Percentiles rank a stretch among this genome's conserved stretches.
Conservation (phyloP, 2,888 invertebrate species). For the Idaea dimidiata region DNA sequence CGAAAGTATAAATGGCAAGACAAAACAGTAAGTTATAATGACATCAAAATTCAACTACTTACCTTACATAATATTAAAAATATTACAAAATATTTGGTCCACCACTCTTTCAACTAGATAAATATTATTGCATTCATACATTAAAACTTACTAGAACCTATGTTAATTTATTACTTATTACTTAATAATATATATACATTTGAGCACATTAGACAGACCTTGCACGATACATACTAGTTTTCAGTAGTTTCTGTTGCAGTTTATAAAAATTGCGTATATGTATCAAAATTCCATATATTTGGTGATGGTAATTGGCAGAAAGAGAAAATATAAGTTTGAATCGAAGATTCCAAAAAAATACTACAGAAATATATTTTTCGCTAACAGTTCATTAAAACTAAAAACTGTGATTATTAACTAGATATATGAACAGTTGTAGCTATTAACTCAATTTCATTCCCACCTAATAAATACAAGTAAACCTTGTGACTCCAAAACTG, state of each 20-base stretch:
- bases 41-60: not conserved
- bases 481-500: too few species aligned
- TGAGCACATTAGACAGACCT: constrained; percentile 48
- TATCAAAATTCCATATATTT: too few species aligned
- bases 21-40: not conserved
- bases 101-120: constrained; percentile 6
- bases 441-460: too few species aligned
- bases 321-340: too few species aligned
- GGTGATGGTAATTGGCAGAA: too few species aligned
- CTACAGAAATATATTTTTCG: too few species aligned
- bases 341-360: too few species aligned
- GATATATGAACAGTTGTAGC: too few species aligned
- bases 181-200: constrained; percentile 54
- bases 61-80: not conserved
- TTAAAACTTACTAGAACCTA: constrained; percentile 6
- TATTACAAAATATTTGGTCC: constrained; percentile 16
- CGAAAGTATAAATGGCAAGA: not conserved
- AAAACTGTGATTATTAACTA: too few species aligned
- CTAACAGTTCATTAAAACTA: too few species aligned
- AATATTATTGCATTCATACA: constrained; percentile 4
- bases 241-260: not conserved
- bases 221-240: not conserved
- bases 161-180: constrained; percentile 12
- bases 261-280: too few species aligned
- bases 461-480: too few species aligned